Evolutionary conservation across 2,888 invertebrate genomes (phyloP).

Genomic region (Tachina lurida): DNA sequence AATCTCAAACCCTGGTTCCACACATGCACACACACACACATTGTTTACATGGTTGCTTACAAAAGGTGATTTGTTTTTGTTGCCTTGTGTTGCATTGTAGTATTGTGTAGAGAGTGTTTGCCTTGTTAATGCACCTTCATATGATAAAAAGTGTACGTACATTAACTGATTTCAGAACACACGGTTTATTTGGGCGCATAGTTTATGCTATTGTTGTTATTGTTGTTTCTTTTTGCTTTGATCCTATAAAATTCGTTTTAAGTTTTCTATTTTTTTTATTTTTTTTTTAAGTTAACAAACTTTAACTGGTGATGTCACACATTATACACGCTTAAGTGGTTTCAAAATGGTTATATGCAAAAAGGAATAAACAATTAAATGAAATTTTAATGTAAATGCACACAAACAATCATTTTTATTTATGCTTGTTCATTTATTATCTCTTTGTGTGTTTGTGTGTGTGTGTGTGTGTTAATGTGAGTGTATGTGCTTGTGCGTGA

Average conservation of each 20-base stretch:
- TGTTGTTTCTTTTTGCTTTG: conserved; percentile 13
- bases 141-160: conserved; percentile 1
- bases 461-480: background rate
- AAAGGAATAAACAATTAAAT: conserved; percentile 51
- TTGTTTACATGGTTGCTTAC: background rate
- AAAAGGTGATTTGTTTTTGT: conserved; percentile 30
- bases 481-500: background rate
- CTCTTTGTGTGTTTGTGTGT: background rate
- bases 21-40: background rate
- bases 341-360: conserved; percentile 54
- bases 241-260: conserved; percentile 36
- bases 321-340: conserved; percentile 65
- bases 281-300: background rate
- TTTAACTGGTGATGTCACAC: conserved; percentile 65
- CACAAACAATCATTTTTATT: conserved; percentile 10
- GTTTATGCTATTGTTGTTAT: background rate
- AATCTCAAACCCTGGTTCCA: no score
- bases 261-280: background rate
- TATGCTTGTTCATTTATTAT: background rate
- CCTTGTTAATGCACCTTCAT: conserved; percentile 32
- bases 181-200: background rate
- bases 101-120: conserved; percentile 4
- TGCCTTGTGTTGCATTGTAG: background rate
- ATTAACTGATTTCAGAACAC: conserved; percentile 6
- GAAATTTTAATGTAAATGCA: conserved; percentile 34